Conservation (phyloP, 2,888 invertebrate species). For the Slavum lentiscoides region DNA sequence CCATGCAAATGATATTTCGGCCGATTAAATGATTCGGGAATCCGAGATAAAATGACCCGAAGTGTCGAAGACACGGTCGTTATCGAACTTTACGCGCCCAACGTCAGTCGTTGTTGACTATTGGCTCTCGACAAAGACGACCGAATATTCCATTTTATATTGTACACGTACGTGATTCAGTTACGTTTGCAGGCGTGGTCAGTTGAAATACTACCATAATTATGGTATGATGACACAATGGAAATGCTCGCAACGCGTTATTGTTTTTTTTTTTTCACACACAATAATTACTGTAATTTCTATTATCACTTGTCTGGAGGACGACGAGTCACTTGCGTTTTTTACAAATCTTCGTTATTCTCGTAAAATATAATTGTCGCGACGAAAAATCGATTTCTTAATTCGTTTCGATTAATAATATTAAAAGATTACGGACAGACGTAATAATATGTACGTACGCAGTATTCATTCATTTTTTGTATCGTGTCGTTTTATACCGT, state of each 20-base stretch:
- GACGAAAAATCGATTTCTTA: too few species aligned
- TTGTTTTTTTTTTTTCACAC: not conserved
- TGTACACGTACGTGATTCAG: not conserved
- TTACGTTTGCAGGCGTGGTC: constrained; percentile 9
- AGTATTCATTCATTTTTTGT: too few species aligned
- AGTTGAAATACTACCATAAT: not conserved
- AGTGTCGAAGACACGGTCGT: constrained; percentile 38
- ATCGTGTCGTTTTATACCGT: not conserved
- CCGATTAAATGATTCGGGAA: constrained; percentile 9
- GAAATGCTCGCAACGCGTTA: not conserved
- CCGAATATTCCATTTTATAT: not conserved
- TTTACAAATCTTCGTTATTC: too few species aligned
- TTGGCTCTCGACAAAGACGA: constrained; percentile 15
- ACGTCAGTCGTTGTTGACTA: not conserved
- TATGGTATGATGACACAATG: not conserved
- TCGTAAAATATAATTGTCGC: too few species aligned
- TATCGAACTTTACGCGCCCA: constrained; percentile 41
- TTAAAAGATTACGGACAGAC: too few species aligned
- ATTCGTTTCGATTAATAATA: too few species aligned
- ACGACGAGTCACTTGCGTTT: too few species aligned
- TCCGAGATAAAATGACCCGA: constrained; percentile 36
- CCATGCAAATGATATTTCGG: constrained; percentile 28
- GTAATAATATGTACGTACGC: too few species aligned
- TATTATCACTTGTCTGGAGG: too few species aligned
- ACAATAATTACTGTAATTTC: not conserved